Evolutionary conservation across 1,140 invertebrate genomes (phyloP).

Genomic region (Drosophila pseudoananassae): DNA sequence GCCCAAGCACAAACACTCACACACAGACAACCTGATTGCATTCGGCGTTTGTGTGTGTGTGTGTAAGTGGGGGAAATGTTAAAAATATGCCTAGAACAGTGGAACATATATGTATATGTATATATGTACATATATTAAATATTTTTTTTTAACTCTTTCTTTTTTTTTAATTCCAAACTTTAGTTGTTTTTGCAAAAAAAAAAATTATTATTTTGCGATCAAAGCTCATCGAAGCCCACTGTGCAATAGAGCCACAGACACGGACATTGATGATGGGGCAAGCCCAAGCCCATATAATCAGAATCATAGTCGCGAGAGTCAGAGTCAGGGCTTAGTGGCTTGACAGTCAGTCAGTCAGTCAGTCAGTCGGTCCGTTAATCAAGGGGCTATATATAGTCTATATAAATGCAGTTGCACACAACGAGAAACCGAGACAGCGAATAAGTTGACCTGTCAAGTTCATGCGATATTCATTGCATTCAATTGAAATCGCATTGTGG

Average conservation of each 20-base stretch:
- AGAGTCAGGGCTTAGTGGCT: conserved; percentile 46
- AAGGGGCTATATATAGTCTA: conserved; percentile 35
- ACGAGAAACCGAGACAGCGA: conserved; percentile 1
- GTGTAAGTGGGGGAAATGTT: conserved; percentile 26
- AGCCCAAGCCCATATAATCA: conserved; percentile 56
- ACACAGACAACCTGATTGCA: conserved; percentile 24
- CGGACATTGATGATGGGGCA: conserved; percentile 46
- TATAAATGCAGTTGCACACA: conserved; percentile 19
- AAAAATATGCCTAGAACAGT: conserved; percentile 12
- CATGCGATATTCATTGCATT: conserved; percentile 47
- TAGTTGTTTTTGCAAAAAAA: no score
- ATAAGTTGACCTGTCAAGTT: conserved; percentile 50
- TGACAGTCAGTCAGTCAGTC: conserved; percentile 42
- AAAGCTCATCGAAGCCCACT: background rate
- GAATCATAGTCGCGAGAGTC: conserved; percentile 29
- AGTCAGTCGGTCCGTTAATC: conserved; percentile 43
- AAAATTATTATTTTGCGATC: no score
- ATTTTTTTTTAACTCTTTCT: no score
- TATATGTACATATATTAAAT: no score
- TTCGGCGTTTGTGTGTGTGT: conserved; percentile 14
- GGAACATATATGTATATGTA: background rate
- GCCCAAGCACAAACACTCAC: conserved; percentile 23
- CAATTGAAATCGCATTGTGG: conserved; percentile 34
- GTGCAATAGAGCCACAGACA: background rate
- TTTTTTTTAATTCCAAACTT: no score